Percentiles rank a stretch among this genome's conserved stretches.
Evolutionary conservation across 2,113 vertebrate species (phyloP).

Genomic region (Callithrix jacchus): DNA sequence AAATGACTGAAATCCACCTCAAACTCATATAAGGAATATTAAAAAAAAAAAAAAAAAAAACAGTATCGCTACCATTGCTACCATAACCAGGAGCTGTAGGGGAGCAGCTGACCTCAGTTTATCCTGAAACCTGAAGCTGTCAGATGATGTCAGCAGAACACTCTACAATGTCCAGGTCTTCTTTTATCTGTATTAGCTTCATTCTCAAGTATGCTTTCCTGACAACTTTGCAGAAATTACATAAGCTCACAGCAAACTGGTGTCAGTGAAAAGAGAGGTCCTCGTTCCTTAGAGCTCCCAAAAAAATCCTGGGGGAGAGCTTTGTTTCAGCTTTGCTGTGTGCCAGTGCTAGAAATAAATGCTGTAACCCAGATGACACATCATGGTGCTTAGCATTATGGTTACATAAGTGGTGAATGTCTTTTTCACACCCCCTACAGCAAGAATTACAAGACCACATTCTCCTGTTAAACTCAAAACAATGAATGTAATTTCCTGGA

Average conservation of each 20-base stretch:
- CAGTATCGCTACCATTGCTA: not conserved
- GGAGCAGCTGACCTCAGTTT: not conserved
- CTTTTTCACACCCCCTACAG: not conserved
- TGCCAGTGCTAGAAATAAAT: not conserved
- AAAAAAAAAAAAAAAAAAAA: too few species aligned
- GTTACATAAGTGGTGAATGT: not conserved
- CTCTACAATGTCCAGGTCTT: not conserved
- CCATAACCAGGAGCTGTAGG: not conserved
- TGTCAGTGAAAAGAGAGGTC: not conserved
- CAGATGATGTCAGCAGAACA: not conserved
- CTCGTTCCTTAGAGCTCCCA: not conserved
- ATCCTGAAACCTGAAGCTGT: not conserved
- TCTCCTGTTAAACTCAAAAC: constrained; percentile 18
- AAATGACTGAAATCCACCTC: not conserved
- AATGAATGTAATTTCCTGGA: not conserved
- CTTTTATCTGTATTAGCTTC: not conserved
- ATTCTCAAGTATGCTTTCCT: not conserved
- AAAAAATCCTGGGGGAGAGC: not conserved
- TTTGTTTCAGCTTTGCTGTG: not conserved
- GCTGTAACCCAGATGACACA: not conserved
- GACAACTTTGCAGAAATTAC: not conserved
- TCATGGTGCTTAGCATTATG: not conserved
- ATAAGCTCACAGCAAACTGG: not conserved
- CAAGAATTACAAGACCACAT: not conserved
- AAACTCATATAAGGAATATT: not conserved